Base-by-base conservation (phyloP, 2,797 vertebrate species). In the Podarcis siculus region DNA sequence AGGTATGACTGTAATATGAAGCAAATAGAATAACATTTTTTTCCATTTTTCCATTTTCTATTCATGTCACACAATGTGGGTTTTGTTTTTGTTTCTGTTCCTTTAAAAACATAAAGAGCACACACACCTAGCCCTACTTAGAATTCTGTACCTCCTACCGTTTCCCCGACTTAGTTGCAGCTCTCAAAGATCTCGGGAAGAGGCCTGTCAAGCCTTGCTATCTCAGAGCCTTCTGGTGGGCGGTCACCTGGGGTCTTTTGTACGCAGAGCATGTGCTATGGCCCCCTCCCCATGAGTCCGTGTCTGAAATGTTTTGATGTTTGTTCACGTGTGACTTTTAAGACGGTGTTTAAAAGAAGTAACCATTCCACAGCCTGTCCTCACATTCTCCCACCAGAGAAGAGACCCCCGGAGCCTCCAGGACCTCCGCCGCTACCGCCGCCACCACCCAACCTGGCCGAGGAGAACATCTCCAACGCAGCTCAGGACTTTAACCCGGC, bases 391-490 rank as follows among this genome's bases (percentile, higher is more conserved):
- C 96, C 98, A 93, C 95, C 95, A 87, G 98, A 98, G 94, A 97
- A 97, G 95, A 98, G 97, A 91, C 98, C 98, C 72, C 98, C 97
- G 5, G 98, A 98, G 83, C 98, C 98, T 35, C 98, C 97, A 0
- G 98, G 98, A 91, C 97, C 98, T 0, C 98, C 98, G 64, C 98
- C 97, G 0, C 97, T 97, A 0, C 98, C 98, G 55, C 98, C 98
- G 0, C 92, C 97, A 55, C 94, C 96, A 39, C 96, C 91, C 71
- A 90, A 95, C 93, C 95, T 96, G 85, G 72, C 97, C 71, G 96
- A 97, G 92, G 96, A 97, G 17, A 97, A 98, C 82, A 89, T 96
- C 42, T 96, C 91, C 95, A 86, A 92, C 7, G 92, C 95, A 91
- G 95, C 96, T 88, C 97, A 97, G 91, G 98, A 98, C 95, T 95